Evolutionary conservation across 1,140 invertebrate genomes (phyloP).

Genomic region (Magallana angulata): DNA sequence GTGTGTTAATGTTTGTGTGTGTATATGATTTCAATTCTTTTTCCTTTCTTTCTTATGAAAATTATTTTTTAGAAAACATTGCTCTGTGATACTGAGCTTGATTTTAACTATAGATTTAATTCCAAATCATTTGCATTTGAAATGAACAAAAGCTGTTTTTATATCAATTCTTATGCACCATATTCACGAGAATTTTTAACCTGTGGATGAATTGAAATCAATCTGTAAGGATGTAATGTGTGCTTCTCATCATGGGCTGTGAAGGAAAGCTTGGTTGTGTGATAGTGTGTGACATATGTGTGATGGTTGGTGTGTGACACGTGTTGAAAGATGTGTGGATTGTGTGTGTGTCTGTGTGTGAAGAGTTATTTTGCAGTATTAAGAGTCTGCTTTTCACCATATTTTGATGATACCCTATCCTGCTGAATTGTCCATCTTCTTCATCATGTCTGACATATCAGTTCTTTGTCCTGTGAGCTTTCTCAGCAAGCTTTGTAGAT

Average conservation of each 20-base stretch:
- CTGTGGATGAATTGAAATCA: not conserved
- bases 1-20: not conserved
- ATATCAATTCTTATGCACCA: slow-evolving; percentile 25
- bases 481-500: not conserved
- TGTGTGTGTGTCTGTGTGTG: not conserved
- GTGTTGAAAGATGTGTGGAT: not conserved
- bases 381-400: not conserved
- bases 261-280: not conserved
- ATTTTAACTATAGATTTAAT: slow-evolving; percentile 17
- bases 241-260: slow-evolving; percentile 19
- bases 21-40: slow-evolving; percentile 3
- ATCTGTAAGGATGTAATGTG: not conserved
- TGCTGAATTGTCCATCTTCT: not conserved
- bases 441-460: not conserved
- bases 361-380: slow-evolving; percentile 4
- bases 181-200: slow-evolving; percentile 20
- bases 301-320: not conserved
- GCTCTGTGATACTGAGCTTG: not conserved
- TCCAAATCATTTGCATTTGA: slow-evolving; percentile 6
- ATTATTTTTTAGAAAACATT: slow-evolving; percentile 5
- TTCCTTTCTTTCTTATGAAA: slow-evolving; percentile 2
- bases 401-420: not conserved
- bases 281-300: not conserved
- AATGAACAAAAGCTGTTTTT: not conserved
- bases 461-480: not conserved